Conservation (phyloP, 2,888 invertebrate species). For the Cordylochernes scorpioides region DNA sequence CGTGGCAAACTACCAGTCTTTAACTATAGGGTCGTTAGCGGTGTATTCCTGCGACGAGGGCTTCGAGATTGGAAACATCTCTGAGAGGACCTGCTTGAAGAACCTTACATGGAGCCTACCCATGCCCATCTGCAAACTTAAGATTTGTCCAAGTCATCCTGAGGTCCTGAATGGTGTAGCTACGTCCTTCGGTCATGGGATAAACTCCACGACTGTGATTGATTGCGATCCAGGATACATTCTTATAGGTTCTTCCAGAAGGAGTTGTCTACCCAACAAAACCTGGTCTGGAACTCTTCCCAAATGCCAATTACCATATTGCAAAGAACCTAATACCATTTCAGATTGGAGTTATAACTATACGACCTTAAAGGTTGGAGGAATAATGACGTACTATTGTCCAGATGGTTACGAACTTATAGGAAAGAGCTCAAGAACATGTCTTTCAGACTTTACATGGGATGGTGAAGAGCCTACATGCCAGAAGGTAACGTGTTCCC, state of each 20-base stretch:
- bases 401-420: constrained; percentile 16
- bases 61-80: too few species aligned
- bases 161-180: constrained; percentile 11
- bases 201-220: too few species aligned
- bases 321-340: constrained; percentile 16
- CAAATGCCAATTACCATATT: constrained; percentile 17
- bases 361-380: constrained; percentile 4
- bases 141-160: constrained; percentile 8
- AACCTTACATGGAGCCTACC: constrained; percentile 12
- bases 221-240: constrained; percentile 16
- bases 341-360: constrained; percentile 13
- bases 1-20: constrained; percentile 5
- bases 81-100: constrained; percentile 9
- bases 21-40: constrained; percentile 8
- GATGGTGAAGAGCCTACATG: constrained; percentile 25
- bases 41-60: constrained; percentile 11
- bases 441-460: too few species aligned
- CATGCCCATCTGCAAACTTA: constrained; percentile 9
- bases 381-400: constrained; percentile 7
- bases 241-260: constrained; percentile 14
- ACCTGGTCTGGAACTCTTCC: constrained; percentile 18
- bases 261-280: constrained; percentile 17
- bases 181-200: neutral
- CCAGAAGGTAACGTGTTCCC: constrained; percentile 23
- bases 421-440: constrained; percentile 16